Percentiles rank a stretch among this genome's conserved stretches.
phyloP scores from a whole-genome alignment of 2,797 vertebrate species.

The Eospalax fontanierii region DNA sequence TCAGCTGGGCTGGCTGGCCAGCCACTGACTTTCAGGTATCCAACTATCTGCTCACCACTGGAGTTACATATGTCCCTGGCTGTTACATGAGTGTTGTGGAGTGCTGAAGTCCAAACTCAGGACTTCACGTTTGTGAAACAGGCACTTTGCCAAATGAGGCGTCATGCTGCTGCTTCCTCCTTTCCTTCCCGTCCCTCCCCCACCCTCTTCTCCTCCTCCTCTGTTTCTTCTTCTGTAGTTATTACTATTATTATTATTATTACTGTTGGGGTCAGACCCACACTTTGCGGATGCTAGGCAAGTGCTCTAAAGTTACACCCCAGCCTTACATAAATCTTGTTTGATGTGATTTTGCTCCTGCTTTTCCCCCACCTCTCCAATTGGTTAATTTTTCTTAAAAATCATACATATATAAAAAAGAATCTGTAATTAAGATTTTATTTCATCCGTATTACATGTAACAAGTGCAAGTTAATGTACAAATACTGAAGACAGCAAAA shows the following conservation, averaged over 20 bases:
- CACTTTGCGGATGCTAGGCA: background rate
- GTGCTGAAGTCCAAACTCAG: background rate
- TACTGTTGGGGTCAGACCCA: background rate
- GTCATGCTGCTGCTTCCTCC: background rate
- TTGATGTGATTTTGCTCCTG: background rate
- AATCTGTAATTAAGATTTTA: conserved; percentile 88
- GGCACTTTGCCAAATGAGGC: background rate
- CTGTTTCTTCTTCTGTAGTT: background rate
- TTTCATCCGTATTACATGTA: conserved; percentile 88
- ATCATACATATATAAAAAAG: conserved; percentile 79
- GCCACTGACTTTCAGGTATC: background rate
- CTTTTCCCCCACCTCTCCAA: background rate
- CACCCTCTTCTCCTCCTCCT: background rate
- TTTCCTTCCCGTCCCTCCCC: no score
- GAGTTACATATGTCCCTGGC: no score
- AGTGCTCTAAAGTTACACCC: background rate
- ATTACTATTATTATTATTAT: background rate
- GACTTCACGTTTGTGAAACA: background rate
- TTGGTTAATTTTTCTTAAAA: conserved; percentile 69
- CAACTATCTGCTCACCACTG: background rate
- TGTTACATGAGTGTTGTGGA: no score
- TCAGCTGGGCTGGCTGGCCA: background rate
- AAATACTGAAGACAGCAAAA: conserved; percentile 88
- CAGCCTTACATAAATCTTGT: background rate
- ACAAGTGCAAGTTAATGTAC: conserved; percentile 88